phyloP scores from a whole-genome alignment of 2,113 vertebrate species.

The Phodopus roborovskii region DNA sequence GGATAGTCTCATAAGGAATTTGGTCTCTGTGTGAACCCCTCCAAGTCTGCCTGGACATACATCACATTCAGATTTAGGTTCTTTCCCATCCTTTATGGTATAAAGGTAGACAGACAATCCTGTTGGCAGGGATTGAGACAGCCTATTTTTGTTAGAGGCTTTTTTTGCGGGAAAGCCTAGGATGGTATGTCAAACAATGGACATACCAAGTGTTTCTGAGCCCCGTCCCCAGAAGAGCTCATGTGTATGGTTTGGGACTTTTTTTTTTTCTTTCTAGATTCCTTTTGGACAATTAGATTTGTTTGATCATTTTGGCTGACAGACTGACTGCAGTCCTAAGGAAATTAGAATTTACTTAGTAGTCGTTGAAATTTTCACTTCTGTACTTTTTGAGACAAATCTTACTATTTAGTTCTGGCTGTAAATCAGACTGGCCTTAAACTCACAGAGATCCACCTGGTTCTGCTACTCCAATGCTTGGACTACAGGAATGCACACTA shows the following conservation, averaged over 20 bases:
- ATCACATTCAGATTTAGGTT: no score
- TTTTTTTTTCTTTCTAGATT: background rate
- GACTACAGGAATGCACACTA: background rate
- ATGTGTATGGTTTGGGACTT: no score
- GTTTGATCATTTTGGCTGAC: background rate
- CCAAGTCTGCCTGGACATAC: background rate
- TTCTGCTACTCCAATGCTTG: background rate
- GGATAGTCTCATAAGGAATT: background rate
- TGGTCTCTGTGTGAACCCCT: no score
- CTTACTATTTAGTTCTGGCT: background rate
- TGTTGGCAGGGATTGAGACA: background rate
- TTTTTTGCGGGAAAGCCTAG: background rate
- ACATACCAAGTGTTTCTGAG: background rate
- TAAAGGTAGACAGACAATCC: background rate
- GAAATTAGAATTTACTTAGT: background rate
- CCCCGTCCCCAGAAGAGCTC: background rate
- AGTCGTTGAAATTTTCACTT: background rate
- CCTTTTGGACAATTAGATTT: background rate
- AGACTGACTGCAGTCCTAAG: background rate
- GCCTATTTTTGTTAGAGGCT: background rate
- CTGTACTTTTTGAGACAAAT: background rate
- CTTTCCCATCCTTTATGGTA: background rate
- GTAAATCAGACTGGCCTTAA: background rate
- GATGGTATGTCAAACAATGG: background rate
- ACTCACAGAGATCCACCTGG: background rate